Percentiles rank a stretch among this genome's conserved stretches.
Evolutionary conservation across 2,888 invertebrate genomes (phyloP).

Genomic region (Drosophila birchii): DNA sequence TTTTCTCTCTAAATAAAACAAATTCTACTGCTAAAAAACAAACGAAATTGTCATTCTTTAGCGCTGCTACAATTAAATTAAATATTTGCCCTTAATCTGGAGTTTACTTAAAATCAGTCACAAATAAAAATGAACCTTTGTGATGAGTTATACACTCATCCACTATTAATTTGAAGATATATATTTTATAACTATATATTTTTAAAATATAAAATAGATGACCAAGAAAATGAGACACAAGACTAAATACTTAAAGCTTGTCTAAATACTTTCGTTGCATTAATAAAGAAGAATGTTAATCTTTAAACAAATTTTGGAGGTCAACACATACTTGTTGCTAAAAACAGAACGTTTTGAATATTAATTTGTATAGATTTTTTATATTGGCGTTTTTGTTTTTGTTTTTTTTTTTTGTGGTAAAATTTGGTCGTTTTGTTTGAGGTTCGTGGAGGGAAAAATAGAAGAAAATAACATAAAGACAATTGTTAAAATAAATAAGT

Average conservation of each 20-base stretch:
- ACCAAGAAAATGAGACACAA: conserved; percentile 4
- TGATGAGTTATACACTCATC: not conserved
- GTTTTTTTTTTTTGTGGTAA: not conserved
- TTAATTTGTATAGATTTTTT: conserved; percentile 8
- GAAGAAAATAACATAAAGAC: conserved; percentile 34
- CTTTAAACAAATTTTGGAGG: not conserved
- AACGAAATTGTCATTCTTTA: not conserved
- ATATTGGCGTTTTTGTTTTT: conserved; percentile 1
- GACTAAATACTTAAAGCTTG: conserved; percentile 15
- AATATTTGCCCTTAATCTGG: not conserved
- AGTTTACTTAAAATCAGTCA: too few relatives aligned
- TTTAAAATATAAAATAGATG: not conserved
- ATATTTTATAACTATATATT: too few relatives aligned
- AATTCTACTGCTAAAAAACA: not conserved
- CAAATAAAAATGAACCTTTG: not conserved
- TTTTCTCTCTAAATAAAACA: not conserved
- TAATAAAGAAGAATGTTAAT: conserved; percentile 1
- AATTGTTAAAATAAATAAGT: conserved; percentile 57
- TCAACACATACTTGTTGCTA: conserved; percentile 73
- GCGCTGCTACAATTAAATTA: not conserved
- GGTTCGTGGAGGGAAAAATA: conserved; percentile 27
- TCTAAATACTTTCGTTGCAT: conserved; percentile 15
- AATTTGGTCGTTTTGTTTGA: conserved; percentile 28
- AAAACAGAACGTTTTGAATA: conserved; percentile 47
- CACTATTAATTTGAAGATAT: not conserved